Conservation (phyloP, 2,113 vertebrate genomes). For the Oceanites oceanicus region DNA sequence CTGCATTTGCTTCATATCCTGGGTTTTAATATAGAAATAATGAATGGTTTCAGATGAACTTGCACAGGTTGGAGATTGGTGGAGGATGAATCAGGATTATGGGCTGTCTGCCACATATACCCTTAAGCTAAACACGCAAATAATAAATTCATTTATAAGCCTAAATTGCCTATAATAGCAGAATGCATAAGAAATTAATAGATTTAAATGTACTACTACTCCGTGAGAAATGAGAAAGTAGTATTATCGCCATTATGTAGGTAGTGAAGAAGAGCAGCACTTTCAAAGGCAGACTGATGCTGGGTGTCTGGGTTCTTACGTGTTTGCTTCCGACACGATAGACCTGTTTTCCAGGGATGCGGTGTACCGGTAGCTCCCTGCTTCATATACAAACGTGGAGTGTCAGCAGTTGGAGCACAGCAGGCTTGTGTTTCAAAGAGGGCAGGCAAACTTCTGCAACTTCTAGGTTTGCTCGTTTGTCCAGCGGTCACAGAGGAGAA, state of each 20-base stretch:
- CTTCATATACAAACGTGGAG: neutral
- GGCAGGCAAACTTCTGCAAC: neutral
- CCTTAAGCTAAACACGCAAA: neutral
- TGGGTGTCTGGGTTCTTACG: accelerated
- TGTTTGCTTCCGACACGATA: neutral
- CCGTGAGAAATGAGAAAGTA: neutral
- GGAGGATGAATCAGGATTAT: slow-evolving; percentile 4
- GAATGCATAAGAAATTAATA: neutral
- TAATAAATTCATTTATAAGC: neutral
- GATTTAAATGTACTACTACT: neutral
- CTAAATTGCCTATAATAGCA: neutral
- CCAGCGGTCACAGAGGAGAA: neutral
- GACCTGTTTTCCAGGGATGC: neutral
- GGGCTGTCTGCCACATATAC: neutral
- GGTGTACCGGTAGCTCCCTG: neutral
- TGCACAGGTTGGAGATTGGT: neutral
- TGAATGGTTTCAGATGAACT: neutral
- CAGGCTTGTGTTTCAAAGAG: neutral
- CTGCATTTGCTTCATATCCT: neutral
- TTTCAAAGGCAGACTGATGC: neutral
- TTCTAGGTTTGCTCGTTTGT: neutral
- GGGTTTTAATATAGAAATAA: slow-evolving; percentile 1
- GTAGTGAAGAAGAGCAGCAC: neutral
- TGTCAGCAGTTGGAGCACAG: neutral
- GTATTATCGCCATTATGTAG: neutral